Conservation (phyloP, 2,113 vertebrate species). For the Labeo catla region DNA sequence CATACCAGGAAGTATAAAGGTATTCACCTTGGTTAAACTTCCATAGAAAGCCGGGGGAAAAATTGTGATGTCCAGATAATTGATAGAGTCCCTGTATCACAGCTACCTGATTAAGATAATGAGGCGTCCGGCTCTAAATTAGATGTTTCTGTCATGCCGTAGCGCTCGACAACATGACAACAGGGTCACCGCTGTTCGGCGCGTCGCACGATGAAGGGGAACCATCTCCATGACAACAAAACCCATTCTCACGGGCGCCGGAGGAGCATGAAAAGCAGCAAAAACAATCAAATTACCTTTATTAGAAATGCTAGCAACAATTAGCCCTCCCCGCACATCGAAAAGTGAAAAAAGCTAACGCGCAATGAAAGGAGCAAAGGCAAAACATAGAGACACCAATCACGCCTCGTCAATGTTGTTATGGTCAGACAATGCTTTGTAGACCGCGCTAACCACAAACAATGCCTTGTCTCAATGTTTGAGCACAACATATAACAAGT, state of each 20-base stretch:
- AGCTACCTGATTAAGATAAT: slow-evolving; percentile 35
- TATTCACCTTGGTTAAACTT: slow-evolving; percentile 2
- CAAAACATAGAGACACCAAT: slow-evolving; percentile 43
- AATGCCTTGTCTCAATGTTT: slow-evolving; percentile 1
- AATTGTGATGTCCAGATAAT: neutral
- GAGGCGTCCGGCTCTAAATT: slow-evolving; percentile 47
- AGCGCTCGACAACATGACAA: slow-evolving; percentile 36
- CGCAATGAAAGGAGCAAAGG: slow-evolving; percentile 58
- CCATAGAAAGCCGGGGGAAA: neutral
- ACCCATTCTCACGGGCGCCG: slow-evolving; percentile 47
- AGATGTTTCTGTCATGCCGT: slow-evolving; percentile 44
- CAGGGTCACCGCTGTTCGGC: slow-evolving; percentile 56
- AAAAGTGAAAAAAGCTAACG: slow-evolving; percentile 25
- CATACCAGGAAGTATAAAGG: neutral
- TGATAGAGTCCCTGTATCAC: slow-evolving; percentile 30
- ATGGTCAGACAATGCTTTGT: neutral
- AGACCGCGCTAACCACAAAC: slow-evolving; percentile 11
- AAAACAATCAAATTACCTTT: slow-evolving; percentile 71
- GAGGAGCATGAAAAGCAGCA: slow-evolving; percentile 49
- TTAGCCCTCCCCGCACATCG: slow-evolving; percentile 38
- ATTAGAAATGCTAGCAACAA: slow-evolving; percentile 61
- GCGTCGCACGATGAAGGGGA: slow-evolving; percentile 49
- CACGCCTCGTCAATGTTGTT: neutral
- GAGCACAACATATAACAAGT: slow-evolving; percentile 5
- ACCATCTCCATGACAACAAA: slow-evolving; percentile 73